phyloP scores from a whole-genome alignment of 2,113 vertebrate species.

The Ciconia boyciana region DNA sequence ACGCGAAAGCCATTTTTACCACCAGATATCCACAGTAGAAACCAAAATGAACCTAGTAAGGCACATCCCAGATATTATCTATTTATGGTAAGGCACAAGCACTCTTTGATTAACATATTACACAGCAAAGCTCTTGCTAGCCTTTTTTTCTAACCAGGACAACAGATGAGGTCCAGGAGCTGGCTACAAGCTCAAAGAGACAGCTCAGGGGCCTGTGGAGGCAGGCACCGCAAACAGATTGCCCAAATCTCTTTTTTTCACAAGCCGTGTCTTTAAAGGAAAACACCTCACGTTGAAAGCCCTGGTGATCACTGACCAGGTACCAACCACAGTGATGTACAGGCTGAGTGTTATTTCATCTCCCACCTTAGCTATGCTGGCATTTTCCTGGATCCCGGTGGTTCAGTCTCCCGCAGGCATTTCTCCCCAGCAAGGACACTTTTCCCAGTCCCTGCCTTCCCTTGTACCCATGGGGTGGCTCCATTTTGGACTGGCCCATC shows the following conservation, averaged over 20 bases:
- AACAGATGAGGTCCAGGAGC: not conserved
- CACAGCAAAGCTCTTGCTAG: not conserved
- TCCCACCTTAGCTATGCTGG: not conserved
- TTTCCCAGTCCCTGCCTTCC: not conserved
- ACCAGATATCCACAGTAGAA: not conserved
- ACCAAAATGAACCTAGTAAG: not conserved
- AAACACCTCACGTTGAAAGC: not conserved
- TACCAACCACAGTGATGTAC: not conserved
- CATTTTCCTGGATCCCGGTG: not conserved
- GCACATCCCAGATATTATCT: not conserved
- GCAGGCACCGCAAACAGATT: not conserved
- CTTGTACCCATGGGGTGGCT: fast-evolving
- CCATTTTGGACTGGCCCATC: not conserved
- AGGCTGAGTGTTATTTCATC: not conserved
- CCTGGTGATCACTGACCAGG: not conserved
- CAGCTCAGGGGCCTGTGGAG: not conserved
- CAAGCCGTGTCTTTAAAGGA: not conserved
- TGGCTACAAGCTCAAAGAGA: not conserved
- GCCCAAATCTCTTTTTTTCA: not conserved
- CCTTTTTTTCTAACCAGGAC: not conserved
- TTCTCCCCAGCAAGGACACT: not conserved
- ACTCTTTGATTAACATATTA: not conserved
- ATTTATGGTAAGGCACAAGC: not conserved
- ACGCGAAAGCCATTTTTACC: not conserved
- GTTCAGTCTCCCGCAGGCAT: fast-evolving